Base-by-base conservation (phyloP, 1,140 invertebrate species). In the Hermetia illucens region DNA sequence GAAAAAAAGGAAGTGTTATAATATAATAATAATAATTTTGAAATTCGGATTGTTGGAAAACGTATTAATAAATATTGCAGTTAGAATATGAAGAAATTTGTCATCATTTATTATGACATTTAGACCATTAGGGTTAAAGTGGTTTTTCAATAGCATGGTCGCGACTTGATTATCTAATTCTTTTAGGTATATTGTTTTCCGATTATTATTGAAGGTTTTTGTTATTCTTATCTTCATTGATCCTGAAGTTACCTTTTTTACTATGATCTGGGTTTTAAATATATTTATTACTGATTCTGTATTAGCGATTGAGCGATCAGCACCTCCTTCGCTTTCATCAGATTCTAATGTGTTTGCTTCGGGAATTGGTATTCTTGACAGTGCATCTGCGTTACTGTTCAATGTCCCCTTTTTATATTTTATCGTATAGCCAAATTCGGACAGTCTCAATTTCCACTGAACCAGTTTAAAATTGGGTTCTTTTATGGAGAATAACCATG, bases 381-480 rank as follows among this genome's bases (percentile, higher is more conserved):
- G 19, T 25, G 36, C 22, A 21, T 37, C 36, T 16, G 36, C 36
- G 17, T 12, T 24, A 25, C 13, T n/a, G n/a, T n/a, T n/a, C n/a
- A n/a, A n/a, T n/a, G n/a, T n/a, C 18, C 36, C 36, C 21, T 39
- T 24, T 29, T 42, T 50, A 41, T 57, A 49, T 21, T 41, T 32
- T 27, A 61, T 51, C 20, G 50, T 41, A 39, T 51, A 58, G 2
- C 56, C 46, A 40, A 46, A 58, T 40, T 59, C 55, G 31, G 41
- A 41, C 15, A 61, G 22, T n/a, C 58, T 21, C 71, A 33, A 42
- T 58, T 49, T 15, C 70, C 19, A 24, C 57, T 34, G 67, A 68
- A 72, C 21, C 64, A 72, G 40, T 44, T 61, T 41, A 29, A 54
- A 57, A 10, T 47, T 54, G 4, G 61, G 55, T 27, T 69, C 59